These are phyloP conservation scores for Epizoanthus fatuus DNA, from an alignment of 92 coral and sea anemone genomes.

Conservation along the genomic window DNA sequence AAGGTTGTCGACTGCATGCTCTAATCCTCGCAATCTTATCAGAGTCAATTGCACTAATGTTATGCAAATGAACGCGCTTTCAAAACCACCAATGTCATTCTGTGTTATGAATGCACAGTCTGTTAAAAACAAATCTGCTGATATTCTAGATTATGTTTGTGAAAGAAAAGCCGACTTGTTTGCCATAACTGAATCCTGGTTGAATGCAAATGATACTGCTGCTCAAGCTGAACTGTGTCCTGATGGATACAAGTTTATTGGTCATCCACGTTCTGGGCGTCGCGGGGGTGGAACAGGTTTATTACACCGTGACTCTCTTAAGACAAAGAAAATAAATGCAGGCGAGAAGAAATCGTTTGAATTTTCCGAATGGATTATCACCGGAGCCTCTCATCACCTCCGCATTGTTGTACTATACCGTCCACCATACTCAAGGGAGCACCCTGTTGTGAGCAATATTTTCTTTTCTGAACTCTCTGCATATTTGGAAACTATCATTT, in stretches of 20 bases:
- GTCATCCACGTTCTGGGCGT: constrained; percentile 21
- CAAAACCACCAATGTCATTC: constrained; percentile 5
- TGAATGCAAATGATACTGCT: constrained; percentile 34
- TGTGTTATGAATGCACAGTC: constrained; percentile 6
- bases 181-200: constrained; percentile 36
- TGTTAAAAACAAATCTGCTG: constrained; percentile 16
- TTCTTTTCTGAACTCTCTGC: too few relatives aligned
- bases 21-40: neutral
- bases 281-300: constrained; percentile 59
- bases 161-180: constrained; percentile 6
- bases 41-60: neutral
- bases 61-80: neutral
- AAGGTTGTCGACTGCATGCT: constrained; percentile 20
- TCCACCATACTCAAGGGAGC: too few relatives aligned
- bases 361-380: too few relatives aligned
- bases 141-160: constrained; percentile 20
- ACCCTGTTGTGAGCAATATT: too few relatives aligned
- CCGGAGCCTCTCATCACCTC: too few relatives aligned
- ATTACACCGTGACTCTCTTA: constrained; percentile 40
- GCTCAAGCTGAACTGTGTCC: constrained; percentile 51
- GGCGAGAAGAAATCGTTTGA: constrained; percentile 18
- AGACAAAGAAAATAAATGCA: constrained; percentile 14
- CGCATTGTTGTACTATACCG: too few relatives aligned
- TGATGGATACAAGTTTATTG: constrained; percentile 31
- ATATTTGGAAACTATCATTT: neutral